Evolutionary conservation across 2,113 vertebrate genomes (phyloP).

Genomic region (Antechinus flavipes): DNA sequence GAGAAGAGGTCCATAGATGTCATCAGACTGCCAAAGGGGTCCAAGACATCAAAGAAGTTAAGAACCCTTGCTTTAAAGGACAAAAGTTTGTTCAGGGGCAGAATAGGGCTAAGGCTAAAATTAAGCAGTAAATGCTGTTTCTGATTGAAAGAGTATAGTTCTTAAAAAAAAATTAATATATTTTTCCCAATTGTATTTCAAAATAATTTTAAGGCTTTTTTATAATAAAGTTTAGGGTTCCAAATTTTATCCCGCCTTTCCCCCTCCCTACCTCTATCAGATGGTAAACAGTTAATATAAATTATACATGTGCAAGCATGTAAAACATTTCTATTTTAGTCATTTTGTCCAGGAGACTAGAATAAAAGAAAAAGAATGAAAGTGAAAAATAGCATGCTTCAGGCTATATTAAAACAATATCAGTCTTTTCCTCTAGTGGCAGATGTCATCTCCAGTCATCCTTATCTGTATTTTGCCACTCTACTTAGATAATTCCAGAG

Average conservation of each 20-base stretch:
- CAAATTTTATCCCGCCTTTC: neutral
- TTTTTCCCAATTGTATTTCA: neutral
- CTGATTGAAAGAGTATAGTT: neutral
- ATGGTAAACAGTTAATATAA: neutral
- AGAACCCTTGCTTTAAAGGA: neutral
- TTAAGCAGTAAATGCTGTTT: conserved; percentile 49
- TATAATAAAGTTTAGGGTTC: neutral
- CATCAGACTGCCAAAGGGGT: neutral
- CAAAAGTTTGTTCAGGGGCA: neutral
- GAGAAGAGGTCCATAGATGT: neutral
- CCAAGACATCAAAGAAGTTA: neutral
- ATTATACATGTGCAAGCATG: neutral
- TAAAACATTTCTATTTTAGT: neutral
- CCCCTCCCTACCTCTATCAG: neutral
- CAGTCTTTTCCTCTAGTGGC: neutral
- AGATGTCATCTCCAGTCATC: neutral
- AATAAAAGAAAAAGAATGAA: neutral
- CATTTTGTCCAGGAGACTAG: neutral
- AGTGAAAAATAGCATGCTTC: neutral
- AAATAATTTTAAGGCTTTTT: neutral
- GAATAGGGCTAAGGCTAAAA: conserved; percentile 31
- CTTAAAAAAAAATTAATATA: neutral
- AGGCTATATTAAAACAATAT: neutral
- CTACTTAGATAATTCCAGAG: too few relatives aligned
- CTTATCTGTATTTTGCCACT: too few relatives aligned